These are phyloP conservation scores for Xenentodon cancila DNA, from an alignment of 2,797 vertebrate genomes.

Conservation along the genomic window DNA sequence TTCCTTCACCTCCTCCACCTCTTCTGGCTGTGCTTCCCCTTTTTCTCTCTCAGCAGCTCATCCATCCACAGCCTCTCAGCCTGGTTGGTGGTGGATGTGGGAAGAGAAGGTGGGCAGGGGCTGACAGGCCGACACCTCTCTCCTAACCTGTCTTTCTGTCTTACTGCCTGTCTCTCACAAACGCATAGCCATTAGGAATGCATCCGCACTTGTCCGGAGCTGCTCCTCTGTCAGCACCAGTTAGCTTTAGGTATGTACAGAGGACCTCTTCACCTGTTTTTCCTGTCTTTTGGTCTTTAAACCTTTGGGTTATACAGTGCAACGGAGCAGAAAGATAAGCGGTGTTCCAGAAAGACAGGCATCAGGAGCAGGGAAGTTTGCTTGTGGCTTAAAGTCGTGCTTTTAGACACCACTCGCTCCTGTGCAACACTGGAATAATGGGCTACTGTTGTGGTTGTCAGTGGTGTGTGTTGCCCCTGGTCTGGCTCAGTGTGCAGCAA, in stretches of 20 bases:
- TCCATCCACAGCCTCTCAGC: slow-evolving; percentile 65
- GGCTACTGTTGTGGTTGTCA: slow-evolving; percentile 42
- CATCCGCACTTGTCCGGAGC: slow-evolving; percentile 73
- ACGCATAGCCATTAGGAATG: slow-evolving; percentile 68
- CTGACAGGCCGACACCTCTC: slow-evolving; percentile 50
- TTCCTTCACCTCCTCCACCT: slow-evolving; percentile 44
- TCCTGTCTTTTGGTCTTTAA: slow-evolving; percentile 28
- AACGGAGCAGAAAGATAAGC: slow-evolving; percentile 66
- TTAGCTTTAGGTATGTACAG: slow-evolving; percentile 64
- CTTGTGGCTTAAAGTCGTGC: slow-evolving; percentile 35
- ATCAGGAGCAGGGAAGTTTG: slow-evolving; percentile 17
- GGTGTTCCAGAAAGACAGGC: slow-evolving; percentile 32
- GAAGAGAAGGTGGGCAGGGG: slow-evolving; percentile 21
- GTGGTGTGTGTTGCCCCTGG: slow-evolving; percentile 34
- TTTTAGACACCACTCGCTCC: slow-evolving; percentile 33
- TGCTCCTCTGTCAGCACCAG: slow-evolving; percentile 72
- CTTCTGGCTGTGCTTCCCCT: slow-evolving; percentile 50
- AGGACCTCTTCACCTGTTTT: slow-evolving; percentile 34
- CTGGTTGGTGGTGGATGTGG: slow-evolving; percentile 39
- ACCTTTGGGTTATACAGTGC: slow-evolving; percentile 38
- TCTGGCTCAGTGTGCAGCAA: slow-evolving; percentile 36
- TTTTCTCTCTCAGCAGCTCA: slow-evolving; percentile 73
- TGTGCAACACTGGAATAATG: slow-evolving; percentile 50
- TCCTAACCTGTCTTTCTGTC: slow-evolving; percentile 40
- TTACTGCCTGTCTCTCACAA: slow-evolving; percentile 47